phyloP scores from a whole-genome alignment of 1,140 invertebrate genomes.

The Diachasmimorpha longicaudata region DNA sequence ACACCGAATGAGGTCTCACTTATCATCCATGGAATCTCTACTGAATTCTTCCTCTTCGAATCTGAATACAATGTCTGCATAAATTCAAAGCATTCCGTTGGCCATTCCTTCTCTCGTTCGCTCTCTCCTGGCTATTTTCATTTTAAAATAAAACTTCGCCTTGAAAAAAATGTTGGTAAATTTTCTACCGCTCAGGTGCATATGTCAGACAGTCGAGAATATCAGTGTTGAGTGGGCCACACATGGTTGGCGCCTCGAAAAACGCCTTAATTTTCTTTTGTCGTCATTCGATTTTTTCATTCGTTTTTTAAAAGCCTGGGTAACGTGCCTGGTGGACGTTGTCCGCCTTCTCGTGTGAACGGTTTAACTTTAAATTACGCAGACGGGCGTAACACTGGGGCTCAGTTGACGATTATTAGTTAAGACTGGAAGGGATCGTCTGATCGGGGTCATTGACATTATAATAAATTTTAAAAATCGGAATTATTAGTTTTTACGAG shows the following conservation, averaged over 20 bases:
- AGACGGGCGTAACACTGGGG: neutral
- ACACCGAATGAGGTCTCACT: constrained; percentile 27
- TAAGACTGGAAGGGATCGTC: neutral
- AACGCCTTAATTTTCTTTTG: neutral
- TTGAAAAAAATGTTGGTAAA: neutral
- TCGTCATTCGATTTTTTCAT: neutral
- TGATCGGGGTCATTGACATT: neutral
- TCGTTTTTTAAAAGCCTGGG: neutral
- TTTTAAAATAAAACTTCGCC: neutral
- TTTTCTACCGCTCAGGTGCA: neutral
- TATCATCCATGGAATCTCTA: constrained; percentile 25
- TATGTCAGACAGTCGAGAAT: neutral
- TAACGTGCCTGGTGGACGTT: neutral
- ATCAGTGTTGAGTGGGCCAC: neutral
- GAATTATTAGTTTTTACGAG: too few relatives aligned
- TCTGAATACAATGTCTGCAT: constrained; percentile 39
- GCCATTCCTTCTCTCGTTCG: neutral
- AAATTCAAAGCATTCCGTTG: constrained; percentile 27
- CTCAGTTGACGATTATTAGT: neutral
- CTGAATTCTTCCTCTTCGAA: constrained; percentile 16
- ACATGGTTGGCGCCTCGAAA: neutral
- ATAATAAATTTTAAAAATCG: too few relatives aligned
- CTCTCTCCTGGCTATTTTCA: neutral
- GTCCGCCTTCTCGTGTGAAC: neutral
- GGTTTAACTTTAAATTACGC: neutral